Conservation (phyloP, 2,797 vertebrate genomes). For the Sitta carolinensis region DNA sequence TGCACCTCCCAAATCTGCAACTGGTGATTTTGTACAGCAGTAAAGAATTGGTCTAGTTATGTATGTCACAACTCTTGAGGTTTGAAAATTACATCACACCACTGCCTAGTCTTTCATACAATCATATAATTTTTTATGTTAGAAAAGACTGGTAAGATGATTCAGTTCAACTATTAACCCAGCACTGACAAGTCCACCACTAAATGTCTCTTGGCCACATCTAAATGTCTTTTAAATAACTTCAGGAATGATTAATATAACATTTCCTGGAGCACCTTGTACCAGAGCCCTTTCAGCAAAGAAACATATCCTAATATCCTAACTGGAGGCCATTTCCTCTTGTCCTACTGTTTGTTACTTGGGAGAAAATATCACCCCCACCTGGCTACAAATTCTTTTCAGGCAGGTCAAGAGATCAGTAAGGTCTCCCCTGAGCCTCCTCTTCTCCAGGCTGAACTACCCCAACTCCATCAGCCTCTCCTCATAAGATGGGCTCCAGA, state of each 20-base stretch:
- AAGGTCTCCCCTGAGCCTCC: neutral
- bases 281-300: neutral
- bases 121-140: neutral
- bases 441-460: neutral
- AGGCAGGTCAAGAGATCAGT: neutral
- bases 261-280: neutral
- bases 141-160: neutral
- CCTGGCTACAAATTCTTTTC: neutral
- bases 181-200: neutral
- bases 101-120: neutral
- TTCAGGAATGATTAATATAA: neutral
- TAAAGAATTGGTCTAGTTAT: neutral
- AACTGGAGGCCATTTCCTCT: neutral
- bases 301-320: neutral
- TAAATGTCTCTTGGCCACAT: neutral
- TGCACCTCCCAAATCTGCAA: neutral
- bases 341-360: neutral
- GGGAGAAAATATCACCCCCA: neutral
- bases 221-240: neutral
- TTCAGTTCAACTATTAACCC: neutral
- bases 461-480: neutral
- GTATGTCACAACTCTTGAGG: neutral
- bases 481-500: neutral
- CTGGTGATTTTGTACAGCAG: neutral
- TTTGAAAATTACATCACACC: neutral